phyloP scores from a whole-genome alignment of 2,888 invertebrate genomes.

The Vannuccia rotundouncinata region DNA sequence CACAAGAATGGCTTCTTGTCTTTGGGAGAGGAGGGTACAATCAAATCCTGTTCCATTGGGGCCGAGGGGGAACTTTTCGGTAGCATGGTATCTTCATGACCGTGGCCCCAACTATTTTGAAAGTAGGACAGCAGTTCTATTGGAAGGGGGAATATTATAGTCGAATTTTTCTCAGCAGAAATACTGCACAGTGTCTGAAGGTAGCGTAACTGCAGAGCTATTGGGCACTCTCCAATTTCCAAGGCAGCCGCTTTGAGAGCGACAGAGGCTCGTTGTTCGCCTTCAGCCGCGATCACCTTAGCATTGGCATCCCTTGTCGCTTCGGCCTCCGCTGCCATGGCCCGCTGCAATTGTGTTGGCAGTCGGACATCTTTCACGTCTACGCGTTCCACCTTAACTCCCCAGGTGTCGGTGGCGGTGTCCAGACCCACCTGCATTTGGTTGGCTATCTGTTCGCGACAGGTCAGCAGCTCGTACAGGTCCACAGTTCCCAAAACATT shows the following conservation, averaged over 20 bases:
- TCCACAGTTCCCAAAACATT: constrained; percentile 48
- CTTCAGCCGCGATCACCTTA: constrained; percentile 52
- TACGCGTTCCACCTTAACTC: constrained; percentile 75
- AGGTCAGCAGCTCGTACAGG: constrained; percentile 30
- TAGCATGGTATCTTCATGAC: background rate
- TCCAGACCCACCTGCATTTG: constrained; percentile 42
- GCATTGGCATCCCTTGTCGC: constrained; percentile 48
- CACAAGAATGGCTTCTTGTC: background rate
- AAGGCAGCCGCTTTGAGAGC: constrained; percentile 79
- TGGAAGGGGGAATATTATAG: constrained; percentile 86
- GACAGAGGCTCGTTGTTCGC: constrained; percentile 64
- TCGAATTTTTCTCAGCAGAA: constrained; percentile 92
- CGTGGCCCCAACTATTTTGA: background rate
- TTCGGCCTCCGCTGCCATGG: constrained; percentile 50
- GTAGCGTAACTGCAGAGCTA: constrained; percentile 68
- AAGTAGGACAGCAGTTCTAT: constrained; percentile 62
- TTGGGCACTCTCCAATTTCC: constrained; percentile 74
- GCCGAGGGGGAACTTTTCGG: background rate
- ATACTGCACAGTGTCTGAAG: constrained; percentile 87
- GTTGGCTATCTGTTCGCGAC: constrained; percentile 33
- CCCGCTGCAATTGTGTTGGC: constrained; percentile 48
- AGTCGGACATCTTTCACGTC: constrained; percentile 64
- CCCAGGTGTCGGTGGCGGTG: constrained; percentile 41
- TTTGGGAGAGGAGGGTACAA: no score
- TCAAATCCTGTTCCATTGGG: no score